phyloP scores from a whole-genome alignment of 2,113 vertebrate species.

The Taxidea taxus region DNA sequence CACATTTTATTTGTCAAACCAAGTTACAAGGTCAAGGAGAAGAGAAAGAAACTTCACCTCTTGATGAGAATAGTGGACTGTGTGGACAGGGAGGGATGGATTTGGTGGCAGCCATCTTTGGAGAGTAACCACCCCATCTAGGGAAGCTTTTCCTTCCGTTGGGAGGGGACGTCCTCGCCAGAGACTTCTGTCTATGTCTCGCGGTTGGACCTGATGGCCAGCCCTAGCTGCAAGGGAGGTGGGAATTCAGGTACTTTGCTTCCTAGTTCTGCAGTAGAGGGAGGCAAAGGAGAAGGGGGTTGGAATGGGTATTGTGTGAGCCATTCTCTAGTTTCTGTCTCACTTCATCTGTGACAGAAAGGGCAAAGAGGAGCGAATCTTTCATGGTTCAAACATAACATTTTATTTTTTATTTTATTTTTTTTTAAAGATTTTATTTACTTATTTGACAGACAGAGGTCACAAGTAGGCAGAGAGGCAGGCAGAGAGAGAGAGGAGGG shows the following conservation, averaged over 20 bases:
- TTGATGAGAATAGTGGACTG: neutral
- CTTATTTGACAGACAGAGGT: too few relatives aligned
- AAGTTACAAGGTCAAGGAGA: neutral
- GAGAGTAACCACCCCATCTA: neutral
- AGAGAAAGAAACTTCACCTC: neutral
- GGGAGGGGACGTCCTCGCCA: neutral
- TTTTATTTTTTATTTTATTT: too few relatives aligned
- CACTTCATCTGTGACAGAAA: neutral
- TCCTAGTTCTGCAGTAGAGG: neutral
- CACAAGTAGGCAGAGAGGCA: too few relatives aligned
- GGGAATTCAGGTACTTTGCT: neutral
- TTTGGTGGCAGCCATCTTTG: conserved; percentile 3
- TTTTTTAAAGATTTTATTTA: too few relatives aligned
- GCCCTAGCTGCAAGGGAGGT: neutral
- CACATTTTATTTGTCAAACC: neutral
- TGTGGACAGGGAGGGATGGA: neutral
- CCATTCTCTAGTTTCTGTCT: neutral
- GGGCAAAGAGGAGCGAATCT: neutral
- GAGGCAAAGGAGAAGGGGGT: neutral
- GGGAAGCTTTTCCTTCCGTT: neutral
- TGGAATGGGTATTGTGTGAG: neutral
- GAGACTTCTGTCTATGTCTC: neutral
- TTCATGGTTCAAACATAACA: neutral
- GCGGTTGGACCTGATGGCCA: neutral
- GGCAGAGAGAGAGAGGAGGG: too few relatives aligned